Evolutionary conservation across 2,888 invertebrate genomes (phyloP).

Genomic region (Pristionchus arcanus): DNA sequence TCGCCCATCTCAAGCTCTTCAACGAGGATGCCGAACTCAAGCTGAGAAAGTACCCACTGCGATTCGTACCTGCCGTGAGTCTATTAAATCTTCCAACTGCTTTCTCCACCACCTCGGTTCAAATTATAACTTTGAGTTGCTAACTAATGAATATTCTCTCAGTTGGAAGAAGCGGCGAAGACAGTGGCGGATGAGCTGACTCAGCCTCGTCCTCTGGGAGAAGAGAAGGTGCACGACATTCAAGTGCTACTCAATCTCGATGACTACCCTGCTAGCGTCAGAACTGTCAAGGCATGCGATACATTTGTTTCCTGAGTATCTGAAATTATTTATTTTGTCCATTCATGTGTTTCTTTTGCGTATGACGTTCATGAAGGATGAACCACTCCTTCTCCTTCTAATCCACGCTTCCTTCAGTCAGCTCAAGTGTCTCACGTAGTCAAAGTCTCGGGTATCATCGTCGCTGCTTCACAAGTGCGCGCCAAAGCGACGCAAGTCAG

Average conservation of each 20-base stretch:
- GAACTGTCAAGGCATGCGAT: slow-evolving; percentile 64
- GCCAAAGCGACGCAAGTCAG: slow-evolving; percentile 96
- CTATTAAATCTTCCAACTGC: not conserved
- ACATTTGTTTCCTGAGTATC: no score
- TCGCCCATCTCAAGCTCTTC: slow-evolving; percentile 94
- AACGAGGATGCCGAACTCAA: slow-evolving; percentile 91
- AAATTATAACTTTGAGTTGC: not conserved
- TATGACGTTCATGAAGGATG: not conserved
- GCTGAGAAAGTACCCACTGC: slow-evolving; percentile 92
- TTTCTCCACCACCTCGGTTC: not conserved
- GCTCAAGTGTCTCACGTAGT: slow-evolving; percentile 93
- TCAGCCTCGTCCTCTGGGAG: slow-evolving; percentile 91
- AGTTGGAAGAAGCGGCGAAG: slow-evolving; percentile 95
- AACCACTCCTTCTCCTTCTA: not conserved
- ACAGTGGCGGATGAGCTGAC: slow-evolving; percentile 98
- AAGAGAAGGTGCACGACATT: slow-evolving; percentile 92
- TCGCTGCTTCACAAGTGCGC: slow-evolving; percentile 93
- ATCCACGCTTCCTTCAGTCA: slow-evolving; percentile 84
- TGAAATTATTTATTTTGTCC: not conserved
- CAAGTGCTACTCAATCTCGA: slow-evolving; percentile 83
- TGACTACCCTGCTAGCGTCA: slow-evolving; percentile 72
- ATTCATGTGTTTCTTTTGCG: not conserved
- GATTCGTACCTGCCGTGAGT: slow-evolving; percentile 89
- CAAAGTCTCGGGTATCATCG: slow-evolving; percentile 95
- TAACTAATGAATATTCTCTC: not conserved